A percentile compares a stretch with the other conserved stretches of the same genome.
phyloP scores from a whole-genome alignment of 2,888 invertebrate genomes.

The Theristus sp. region DNA sequence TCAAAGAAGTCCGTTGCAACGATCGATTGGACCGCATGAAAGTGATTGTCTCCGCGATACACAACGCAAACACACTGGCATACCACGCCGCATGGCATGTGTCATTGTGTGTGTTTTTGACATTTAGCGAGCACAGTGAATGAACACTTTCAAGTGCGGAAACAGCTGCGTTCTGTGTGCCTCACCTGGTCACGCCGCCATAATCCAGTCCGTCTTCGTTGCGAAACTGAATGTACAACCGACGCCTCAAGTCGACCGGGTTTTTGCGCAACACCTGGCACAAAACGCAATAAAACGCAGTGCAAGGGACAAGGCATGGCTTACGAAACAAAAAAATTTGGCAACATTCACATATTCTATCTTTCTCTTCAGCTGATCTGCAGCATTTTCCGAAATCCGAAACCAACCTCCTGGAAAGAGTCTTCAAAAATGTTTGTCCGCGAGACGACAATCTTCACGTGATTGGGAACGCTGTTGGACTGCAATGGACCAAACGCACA shows the following conservation, averaged over 20 bases:
- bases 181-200: constrained; percentile 72
- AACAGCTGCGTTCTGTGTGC: no score
- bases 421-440: constrained; percentile 93
- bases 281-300: not conserved
- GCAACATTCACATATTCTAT: no score
- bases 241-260: constrained; percentile 78
- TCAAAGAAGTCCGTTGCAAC: no score
- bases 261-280: constrained; percentile 73
- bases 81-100: no score
- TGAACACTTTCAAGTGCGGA: no score
- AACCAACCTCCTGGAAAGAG: constrained; percentile 65
- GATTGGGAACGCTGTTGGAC: constrained; percentile 86
- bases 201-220: constrained; percentile 98
- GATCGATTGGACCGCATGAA: not conserved
- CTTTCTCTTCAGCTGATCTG: no score
- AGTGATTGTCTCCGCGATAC: not conserved
- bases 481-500: no score
- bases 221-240: constrained; percentile 92
- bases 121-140: no score
- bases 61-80: no score
- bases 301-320: not conserved
- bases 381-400: not conserved
- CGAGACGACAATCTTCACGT: constrained; percentile 86
- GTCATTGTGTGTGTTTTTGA: no score
- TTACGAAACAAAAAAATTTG: not conserved